Evolutionary conservation across 2,113 vertebrate species (phyloP), one percentile per base, ranked within the genome.

Genomic region (Tricholaema leucomelas): DNA sequence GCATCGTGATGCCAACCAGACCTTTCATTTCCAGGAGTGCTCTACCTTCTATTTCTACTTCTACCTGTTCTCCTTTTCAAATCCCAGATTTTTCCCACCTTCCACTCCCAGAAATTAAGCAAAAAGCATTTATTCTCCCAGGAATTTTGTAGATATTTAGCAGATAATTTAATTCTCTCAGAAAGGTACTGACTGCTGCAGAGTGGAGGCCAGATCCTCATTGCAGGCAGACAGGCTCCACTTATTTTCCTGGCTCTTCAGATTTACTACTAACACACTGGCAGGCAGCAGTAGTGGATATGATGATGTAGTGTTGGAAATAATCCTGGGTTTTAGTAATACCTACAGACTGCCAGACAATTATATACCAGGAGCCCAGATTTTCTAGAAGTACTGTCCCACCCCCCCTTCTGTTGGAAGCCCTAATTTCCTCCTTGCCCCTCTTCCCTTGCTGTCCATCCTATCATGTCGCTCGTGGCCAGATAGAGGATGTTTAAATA

Each of bases 401-500:
- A 96, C 97, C 97, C 75, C 93, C 79, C 96, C 89, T 82, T 97
- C 97, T 98, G 97, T 92, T 94, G 92, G 96, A 95, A 94, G 76
- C 86, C 84, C 89, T 94, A 78, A 92, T 93, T 94, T 91, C 78
- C 90, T 92, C 40, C 15, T 28, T 65, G 71, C 73, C 91, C 78
- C 75, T 95, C 79, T 92, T 85, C 59, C 46, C 72, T 91, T 4
- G 3, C 70, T 94, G 66, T 93, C 81, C 85, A 80, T 42, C 56
- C 10, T 30, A 74, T 86, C 75, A 15, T 5, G 10, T 94, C 93
- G 59, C 85, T 38, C 52, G 40, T 66, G 79, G 71, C 27, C 85
- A 72, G 71, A 93, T 89, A 84, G 93, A 90, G 67, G 46, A 55
- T 66, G 83, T 90, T 91, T 95, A 96, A 96, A 93, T 89, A 95